Evolutionary conservation across 2,888 invertebrate species (phyloP).

Genomic region (Morinoia aosen): DNA sequence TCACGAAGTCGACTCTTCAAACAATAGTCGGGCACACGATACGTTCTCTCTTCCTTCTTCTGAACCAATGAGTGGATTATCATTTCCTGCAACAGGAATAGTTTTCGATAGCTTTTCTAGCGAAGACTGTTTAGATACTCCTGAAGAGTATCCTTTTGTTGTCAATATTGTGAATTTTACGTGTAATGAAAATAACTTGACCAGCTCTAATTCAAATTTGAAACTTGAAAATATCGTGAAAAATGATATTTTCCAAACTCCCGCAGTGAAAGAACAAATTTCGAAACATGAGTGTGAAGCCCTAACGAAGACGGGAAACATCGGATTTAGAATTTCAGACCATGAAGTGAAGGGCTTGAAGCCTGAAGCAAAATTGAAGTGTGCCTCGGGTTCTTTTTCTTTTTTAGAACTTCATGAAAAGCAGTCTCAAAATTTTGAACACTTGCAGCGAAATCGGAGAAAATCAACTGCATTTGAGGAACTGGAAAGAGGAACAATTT

Average conservation of each 20-base stretch:
- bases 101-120: background rate
- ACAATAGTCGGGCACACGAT: too few species aligned
- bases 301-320: background rate
- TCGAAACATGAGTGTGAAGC: background rate
- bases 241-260: background rate
- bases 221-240: background rate
- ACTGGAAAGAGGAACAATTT: background rate
- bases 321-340: background rate
- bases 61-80: background rate
- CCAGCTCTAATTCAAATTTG: background rate
- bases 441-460: background rate
- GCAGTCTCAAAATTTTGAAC: background rate
- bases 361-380: background rate
- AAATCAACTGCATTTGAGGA: background rate
- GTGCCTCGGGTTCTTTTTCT: background rate
- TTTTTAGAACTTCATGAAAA: background rate
- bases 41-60: background rate
- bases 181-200: background rate
- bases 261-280: background rate
- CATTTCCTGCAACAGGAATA: background rate
- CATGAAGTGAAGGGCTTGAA: background rate
- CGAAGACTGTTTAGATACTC: background rate
- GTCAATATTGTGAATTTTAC: background rate
- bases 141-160: background rate
- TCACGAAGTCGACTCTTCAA: too few species aligned